Evolutionary conservation across 2,113 vertebrate genomes (phyloP), one percentile per base, ranked within the genome.

Genomic region (Nothocercus nigrocapillus): DNA sequence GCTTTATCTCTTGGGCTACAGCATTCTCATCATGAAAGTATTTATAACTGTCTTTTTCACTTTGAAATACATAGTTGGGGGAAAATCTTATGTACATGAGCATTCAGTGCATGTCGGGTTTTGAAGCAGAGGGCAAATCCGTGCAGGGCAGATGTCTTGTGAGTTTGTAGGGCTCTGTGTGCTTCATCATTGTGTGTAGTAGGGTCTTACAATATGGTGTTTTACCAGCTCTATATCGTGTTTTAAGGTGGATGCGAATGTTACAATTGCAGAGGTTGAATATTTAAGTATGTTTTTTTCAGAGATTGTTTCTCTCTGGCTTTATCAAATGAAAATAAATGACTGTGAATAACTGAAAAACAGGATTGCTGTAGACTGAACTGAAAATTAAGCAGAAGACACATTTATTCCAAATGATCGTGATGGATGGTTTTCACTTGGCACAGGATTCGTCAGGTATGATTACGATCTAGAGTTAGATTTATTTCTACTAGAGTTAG

Each of bases 381-480:
- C 64, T 91, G 53, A 86, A 87, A 74, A 95, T 73, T 64, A 54
- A 76, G 64, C 42, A 59, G 68, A 38, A 53, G 56, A 72, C 1
- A 0, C 44, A 4, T 90, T 92, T 88, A 25, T 96, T 92, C 19
- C 3, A 3, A 47, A 77, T 49, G 42, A 81, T 72, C 19, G 2
- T 14, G 28, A 32, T 59, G 25, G 40, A 30, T 87, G 90, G 59
- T 14, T 89, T 91, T 73, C 75, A 44, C 44, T 53, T 72, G 36
- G 8, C 82, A 19, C 3, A 38, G 13, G 86, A 92, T 69, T 72
- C 94, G 63, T 3, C 27, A 49, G 82, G 38, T 28, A 49, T 24
- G 49, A 89, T 53, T 45, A 18, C 59, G 67, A 88, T 30, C 59
- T 84, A 83, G 91, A 92, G 89, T 91, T 90, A 90, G 76, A 68